Conservation (phyloP, 2,113 vertebrate genomes). For the Brachyistius frenatus region DNA sequence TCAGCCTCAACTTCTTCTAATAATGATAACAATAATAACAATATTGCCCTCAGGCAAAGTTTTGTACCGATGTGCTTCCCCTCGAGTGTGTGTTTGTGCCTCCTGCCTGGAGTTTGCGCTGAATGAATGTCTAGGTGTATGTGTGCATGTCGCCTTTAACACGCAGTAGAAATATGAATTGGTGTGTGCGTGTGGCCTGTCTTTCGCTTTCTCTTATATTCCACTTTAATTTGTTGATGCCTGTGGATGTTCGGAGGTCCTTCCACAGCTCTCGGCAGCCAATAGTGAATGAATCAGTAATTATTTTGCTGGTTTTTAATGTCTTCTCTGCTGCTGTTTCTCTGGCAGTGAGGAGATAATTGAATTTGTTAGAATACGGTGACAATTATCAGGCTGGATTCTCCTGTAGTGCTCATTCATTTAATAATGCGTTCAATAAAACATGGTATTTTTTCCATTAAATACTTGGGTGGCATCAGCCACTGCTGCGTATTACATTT, state of each 20-base stretch:
- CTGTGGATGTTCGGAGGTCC: conserved; percentile 3
- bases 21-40: not conserved
- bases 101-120: not conserved
- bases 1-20: not conserved
- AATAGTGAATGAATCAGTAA: conserved; percentile 37
- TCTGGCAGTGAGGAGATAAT: conserved; percentile 34
- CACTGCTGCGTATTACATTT: conserved; percentile 9
- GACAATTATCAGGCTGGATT: conserved; percentile 28
- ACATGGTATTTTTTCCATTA: not conserved
- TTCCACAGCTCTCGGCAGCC: conserved; percentile 21
- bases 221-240: conserved; percentile 38
- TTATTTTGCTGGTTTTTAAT: conserved; percentile 48
- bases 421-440: conserved; percentile 27
- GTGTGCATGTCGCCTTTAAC: conserved; percentile 3
- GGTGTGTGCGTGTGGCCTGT: not conserved
- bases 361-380: conserved; percentile 42
- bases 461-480: not conserved
- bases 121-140: not conserved
- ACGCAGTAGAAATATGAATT: not conserved
- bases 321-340: conserved; percentile 6
- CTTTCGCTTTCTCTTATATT: conserved; percentile 1
- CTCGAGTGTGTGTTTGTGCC: conserved; percentile 13
- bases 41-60: conserved; percentile 3
- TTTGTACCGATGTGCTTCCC: not conserved
- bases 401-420: conserved; percentile 18